These are phyloP conservation scores for Drosophila chauvacae DNA, from an alignment of 1,140 invertebrate species.

Conservation along the genomic window DNA sequence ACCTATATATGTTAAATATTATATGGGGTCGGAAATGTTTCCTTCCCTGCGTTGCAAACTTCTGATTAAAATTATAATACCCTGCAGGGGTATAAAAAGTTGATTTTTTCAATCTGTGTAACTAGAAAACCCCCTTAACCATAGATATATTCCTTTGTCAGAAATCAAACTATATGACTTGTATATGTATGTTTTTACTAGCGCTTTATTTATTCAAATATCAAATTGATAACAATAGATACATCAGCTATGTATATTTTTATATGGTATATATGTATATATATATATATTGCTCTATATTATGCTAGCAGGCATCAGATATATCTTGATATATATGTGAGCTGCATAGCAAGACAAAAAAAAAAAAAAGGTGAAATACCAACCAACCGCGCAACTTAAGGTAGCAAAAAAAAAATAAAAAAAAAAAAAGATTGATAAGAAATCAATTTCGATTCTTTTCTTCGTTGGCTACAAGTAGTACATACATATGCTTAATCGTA, in stretches of 20 bases:
- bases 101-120: too few species aligned
- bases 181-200: conserved; percentile 43
- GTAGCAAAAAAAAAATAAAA: conserved; percentile 48
- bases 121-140: too few species aligned
- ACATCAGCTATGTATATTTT: conserved; percentile 64
- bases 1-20: too few species aligned
- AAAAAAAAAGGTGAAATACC: conserved; percentile 50
- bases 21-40: too few species aligned
- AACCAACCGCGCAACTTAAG: conserved; percentile 73
- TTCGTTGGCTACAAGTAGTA: conserved; percentile 45
- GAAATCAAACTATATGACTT: too few species aligned
- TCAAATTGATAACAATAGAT: conserved; percentile 79
- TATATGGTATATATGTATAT: conserved; percentile 41
- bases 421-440: conserved; percentile 12
- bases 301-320: conserved; percentile 58
- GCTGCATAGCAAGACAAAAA: conserved; percentile 32
- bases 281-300: conserved; percentile 32
- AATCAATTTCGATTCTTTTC: conserved; percentile 20
- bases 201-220: conserved; percentile 78
- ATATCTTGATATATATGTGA: conserved; percentile 50
- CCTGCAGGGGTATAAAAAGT: too few species aligned
- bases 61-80: too few species aligned
- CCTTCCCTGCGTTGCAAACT: too few species aligned
- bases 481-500: conserved; percentile 24
- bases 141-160: too few species aligned